These are phyloP conservation scores for Philhelius pedissequus DNA, from an alignment of 2,888 invertebrate species.

Conservation along the genomic window DNA sequence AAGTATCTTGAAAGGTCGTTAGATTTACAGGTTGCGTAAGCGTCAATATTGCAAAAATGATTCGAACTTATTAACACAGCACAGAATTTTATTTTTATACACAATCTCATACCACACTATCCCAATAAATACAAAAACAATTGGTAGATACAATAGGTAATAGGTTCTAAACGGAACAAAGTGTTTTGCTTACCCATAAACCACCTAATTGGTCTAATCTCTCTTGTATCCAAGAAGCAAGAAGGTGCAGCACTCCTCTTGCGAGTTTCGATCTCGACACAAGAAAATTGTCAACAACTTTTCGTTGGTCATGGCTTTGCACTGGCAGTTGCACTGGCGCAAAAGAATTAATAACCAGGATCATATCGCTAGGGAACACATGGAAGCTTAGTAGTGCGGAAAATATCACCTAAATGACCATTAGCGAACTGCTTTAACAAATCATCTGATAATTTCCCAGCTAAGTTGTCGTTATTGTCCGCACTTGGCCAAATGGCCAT, in stretches of 20 bases:
- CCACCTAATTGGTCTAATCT: constrained; percentile 62
- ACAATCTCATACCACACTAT: no score
- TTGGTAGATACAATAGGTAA: background rate
- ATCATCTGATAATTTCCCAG: constrained; percentile 66
- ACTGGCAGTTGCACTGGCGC: constrained; percentile 9
- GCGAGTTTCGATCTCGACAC: background rate
- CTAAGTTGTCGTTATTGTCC: constrained; percentile 37
- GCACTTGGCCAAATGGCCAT: constrained; percentile 35
- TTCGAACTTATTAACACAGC: no score
- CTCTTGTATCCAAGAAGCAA: background rate
- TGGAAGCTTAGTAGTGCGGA: constrained; percentile 68
- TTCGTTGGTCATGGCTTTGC: background rate
- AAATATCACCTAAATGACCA: constrained; percentile 76
- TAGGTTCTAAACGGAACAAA: background rate
- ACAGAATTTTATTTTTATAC: no score
- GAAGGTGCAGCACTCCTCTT: background rate
- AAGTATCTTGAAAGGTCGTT: no score
- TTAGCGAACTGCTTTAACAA: constrained; percentile 71
- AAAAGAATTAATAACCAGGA: constrained; percentile 63
- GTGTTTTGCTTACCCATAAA: constrained; percentile 40
- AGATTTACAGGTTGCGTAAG: no score
- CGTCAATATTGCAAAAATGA: no score
- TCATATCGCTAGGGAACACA: constrained; percentile 47
- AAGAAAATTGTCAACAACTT: constrained; percentile 42
- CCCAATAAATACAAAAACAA: background rate